Percentiles rank a stretch among this genome's conserved stretches.
Conservation (phyloP, 2,888 invertebrate species). For the Sphaeridia pumilis region DNA sequence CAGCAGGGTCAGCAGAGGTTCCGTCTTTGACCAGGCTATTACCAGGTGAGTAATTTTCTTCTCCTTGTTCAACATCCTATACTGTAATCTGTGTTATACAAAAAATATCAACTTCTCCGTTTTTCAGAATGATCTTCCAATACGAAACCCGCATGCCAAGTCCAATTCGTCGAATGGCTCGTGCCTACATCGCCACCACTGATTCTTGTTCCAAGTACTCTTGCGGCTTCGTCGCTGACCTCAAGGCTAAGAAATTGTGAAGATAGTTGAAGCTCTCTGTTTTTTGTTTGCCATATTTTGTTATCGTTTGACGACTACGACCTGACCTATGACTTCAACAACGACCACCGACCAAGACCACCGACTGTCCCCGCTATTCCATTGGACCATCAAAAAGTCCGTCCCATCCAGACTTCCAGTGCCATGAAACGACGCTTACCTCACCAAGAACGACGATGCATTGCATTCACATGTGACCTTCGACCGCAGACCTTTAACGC, state of each 20-base stretch:
- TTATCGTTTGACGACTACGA: too few relatives aligned
- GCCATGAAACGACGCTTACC: too few relatives aligned
- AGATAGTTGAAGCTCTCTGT: neutral
- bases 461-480: too few relatives aligned
- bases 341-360: too few relatives aligned
- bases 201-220: slow-evolving; percentile 13
- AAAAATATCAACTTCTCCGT: neutral
- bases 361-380: too few relatives aligned
- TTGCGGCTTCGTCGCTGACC: slow-evolving; percentile 14
- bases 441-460: too few relatives aligned
- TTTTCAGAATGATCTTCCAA: slow-evolving; percentile 15
- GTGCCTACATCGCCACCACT: slow-evolving; percentile 19
- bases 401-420: too few relatives aligned
- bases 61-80: neutral
- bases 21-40: slow-evolving; percentile 27
- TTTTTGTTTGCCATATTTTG: too few relatives aligned
- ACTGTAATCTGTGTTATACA: neutral
- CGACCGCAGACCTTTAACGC: too few relatives aligned
- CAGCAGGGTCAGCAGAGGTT: slow-evolving; percentile 27
- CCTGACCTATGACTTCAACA: too few relatives aligned
- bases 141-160: slow-evolving; percentile 20
- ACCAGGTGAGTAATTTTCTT: slow-evolving; percentile 16
- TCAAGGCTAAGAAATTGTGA: slow-evolving; percentile 9
- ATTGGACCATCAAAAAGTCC: too few relatives aligned
- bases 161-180: slow-evolving; percentile 19